These are phyloP conservation scores for Drosophila ananassae DNA, from an alignment of 1,140 invertebrate genomes.

Conservation along the genomic window DNA sequence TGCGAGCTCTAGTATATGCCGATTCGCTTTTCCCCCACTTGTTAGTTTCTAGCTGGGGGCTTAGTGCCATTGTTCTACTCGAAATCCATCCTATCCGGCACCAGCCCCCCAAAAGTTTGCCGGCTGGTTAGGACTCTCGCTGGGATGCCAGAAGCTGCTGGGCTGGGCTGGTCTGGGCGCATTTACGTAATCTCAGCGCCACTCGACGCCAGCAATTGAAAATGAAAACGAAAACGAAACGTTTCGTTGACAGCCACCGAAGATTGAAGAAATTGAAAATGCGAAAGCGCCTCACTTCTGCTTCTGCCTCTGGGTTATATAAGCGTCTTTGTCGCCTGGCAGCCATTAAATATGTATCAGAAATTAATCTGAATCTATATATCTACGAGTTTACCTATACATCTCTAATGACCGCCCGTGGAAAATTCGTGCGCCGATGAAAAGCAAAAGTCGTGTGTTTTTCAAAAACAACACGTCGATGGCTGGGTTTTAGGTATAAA, in stretches of 20 bases:
- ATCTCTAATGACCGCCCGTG: conserved; percentile 32
- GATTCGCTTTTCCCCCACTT: conserved; percentile 49
- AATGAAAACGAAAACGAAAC: conserved; percentile 52
- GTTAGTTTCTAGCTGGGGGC: conserved; percentile 11
- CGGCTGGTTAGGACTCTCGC: conserved; percentile 18
- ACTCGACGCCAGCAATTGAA: conserved; percentile 64
- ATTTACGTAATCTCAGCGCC: conserved; percentile 73
- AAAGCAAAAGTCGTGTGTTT: conserved; percentile 40
- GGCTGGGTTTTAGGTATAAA: conserved; percentile 19
- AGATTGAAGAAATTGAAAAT: conserved; percentile 47
- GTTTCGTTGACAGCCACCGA: conserved; percentile 26
- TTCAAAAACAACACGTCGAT: conserved; percentile 41
- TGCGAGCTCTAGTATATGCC: conserved; percentile 26
- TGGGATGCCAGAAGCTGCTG: conserved; percentile 13
- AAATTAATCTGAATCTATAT: conserved; percentile 37
- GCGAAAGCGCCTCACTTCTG: conserved; percentile 7
- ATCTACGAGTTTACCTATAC: conserved; percentile 36
- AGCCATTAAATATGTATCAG: conserved; percentile 31
- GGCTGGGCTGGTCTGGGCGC: conserved; percentile 33
- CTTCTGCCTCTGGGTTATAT: conserved; percentile 36
- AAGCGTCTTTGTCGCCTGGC: conserved; percentile 19
- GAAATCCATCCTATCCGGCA: conserved; percentile 54
- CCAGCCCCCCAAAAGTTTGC: conserved; percentile 32
- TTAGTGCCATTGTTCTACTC: conserved; percentile 41
- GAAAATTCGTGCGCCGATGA: conserved; percentile 53